Evolutionary conservation across 2,113 vertebrate genomes (phyloP), one percentile per base, ranked within the genome.

Genomic region (Indri indri): DNA sequence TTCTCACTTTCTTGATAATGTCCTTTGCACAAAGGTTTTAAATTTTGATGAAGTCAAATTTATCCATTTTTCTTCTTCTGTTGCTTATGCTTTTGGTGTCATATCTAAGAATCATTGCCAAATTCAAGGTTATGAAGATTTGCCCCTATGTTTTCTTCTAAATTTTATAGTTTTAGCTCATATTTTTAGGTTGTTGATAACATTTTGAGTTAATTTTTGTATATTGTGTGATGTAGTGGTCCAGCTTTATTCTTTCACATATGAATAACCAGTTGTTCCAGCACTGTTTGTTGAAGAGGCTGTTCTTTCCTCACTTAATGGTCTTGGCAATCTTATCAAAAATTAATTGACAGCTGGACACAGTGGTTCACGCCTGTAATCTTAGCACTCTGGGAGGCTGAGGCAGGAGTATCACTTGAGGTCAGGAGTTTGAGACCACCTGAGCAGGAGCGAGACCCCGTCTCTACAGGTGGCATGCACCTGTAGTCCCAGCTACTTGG

Each of bases 1-100:
- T 76, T 96, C 47, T 84, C 32, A 85, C 27, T 91, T 91, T 70
- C 70, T 77, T 84, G 37, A 47, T 83, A 66, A 66, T 90, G 50
- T 20, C 76, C 50, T 92, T 94, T 71, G 42, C 25, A 79, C 20
- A 42, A 42, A 90, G 37, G 3, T 52, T 47, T 86, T 70, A 40
- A 42, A 61, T 86, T 90, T 95, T 68, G 30, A 27, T 82, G 18
- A 74, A 9, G 34, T 71, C 52, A 71, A 3, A 65, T 70, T 79
- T 93, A 54, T 73, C 40, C 27, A 4, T 47, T 86, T 80, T 91
- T 92, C 61, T 82, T 59, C 50, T 63, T 87, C 40, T 47, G 18
- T 73, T 91, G 63, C 34, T 79, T 32, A 10, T 76, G 50, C 37
- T 87, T 87, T 93, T 57, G 37, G 47, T 57, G 59, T 93, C 45